Percentiles rank a stretch among this genome's conserved stretches.
Evolutionary conservation across 2,888 invertebrate species (phyloP).

Genomic region (Colostygia pectinataria): DNA sequence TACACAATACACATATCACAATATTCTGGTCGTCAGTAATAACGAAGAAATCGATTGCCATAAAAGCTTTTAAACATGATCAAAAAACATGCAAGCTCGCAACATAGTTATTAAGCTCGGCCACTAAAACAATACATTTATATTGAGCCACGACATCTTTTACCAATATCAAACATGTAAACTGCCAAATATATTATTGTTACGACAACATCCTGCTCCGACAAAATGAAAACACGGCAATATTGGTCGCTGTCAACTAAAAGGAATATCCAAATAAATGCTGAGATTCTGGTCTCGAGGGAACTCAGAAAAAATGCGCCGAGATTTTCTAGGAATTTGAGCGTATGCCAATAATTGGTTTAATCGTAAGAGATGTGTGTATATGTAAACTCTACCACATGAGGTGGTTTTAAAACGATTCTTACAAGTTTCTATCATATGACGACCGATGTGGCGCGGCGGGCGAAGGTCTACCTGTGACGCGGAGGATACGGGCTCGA

Average conservation of each 20-base stretch:
- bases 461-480: too few species aligned
- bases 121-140: conserved; percentile 3
- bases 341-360: conserved; percentile 42
- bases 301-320: conserved; percentile 25
- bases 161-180: conserved; percentile 15
- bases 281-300: conserved; percentile 24
- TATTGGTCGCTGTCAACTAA: conserved; percentile 25
- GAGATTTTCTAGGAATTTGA: conserved; percentile 20
- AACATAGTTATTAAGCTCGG: conserved; percentile 4
- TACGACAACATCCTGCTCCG: conserved; percentile 20
- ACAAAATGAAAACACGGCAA: conserved; percentile 28
- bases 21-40: too few species aligned
- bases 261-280: conserved; percentile 32
- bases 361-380: conserved; percentile 32
- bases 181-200: conserved; percentile 17
- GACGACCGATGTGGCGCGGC: too few species aligned
- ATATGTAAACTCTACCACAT: not conserved
- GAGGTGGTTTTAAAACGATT: not conserved
- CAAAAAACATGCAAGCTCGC: conserved; percentile 12
- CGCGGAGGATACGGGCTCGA: too few species aligned
- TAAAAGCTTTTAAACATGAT: conserved; percentile 19
- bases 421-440: too few species aligned
- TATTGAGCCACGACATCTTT: conserved; percentile 10
- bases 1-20: too few species aligned
- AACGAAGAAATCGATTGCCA: conserved; percentile 2